Conservation (phyloP, 2,797 vertebrate genomes). For the Anniella stebbinsi region DNA sequence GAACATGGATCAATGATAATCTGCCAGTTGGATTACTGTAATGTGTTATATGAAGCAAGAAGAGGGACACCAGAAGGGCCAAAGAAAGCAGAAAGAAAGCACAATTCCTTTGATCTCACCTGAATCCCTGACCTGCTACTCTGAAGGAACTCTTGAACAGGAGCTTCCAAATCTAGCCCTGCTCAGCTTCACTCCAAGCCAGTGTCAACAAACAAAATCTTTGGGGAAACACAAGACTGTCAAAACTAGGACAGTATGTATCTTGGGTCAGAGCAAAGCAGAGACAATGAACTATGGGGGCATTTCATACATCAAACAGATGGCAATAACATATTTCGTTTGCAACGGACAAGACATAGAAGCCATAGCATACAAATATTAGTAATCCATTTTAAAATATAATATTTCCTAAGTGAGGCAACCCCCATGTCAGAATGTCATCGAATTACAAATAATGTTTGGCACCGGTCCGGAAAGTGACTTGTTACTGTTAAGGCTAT, state of each 20-base stretch:
- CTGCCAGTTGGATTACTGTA: background rate
- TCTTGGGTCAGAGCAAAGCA: background rate
- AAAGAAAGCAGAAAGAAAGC: background rate
- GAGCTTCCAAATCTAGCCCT: background rate
- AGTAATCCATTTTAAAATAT: slow-evolving; percentile 12
- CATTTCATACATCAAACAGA: background rate
- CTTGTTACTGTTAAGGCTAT: background rate
- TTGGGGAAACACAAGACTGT: background rate
- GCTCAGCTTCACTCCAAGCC: background rate
- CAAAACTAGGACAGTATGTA: background rate
- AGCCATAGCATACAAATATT: background rate
- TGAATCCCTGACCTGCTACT: background rate
- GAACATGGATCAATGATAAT: background rate
- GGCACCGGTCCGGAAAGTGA: background rate
- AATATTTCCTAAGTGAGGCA: background rate
- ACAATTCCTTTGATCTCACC: background rate
- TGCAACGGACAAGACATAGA: background rate
- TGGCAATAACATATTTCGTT: background rate
- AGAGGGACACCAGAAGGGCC: background rate
- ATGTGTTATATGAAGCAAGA: background rate
- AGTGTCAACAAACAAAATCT: background rate
- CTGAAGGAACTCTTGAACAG: background rate
- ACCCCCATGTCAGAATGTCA: background rate
- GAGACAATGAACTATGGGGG: background rate
- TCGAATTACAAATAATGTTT: background rate